phyloP scores from a whole-genome alignment of 2,113 vertebrate species.

The Reinhardtius hippoglossoides region DNA sequence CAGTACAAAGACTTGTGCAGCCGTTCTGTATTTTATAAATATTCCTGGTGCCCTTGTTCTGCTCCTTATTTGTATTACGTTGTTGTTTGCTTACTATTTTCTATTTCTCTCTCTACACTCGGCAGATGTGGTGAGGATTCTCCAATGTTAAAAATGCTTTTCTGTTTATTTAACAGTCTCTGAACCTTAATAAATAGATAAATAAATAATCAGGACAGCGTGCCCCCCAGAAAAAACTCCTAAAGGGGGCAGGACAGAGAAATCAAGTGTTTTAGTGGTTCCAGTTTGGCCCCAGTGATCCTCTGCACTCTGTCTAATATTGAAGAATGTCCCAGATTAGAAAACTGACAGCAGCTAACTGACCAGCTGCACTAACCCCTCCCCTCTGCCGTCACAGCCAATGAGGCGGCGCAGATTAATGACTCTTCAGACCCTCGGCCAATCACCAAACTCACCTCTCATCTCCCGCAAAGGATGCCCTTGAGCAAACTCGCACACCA shows the following conservation, averaged over 20 bases:
- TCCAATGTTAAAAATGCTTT: no score
- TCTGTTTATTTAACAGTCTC: no score
- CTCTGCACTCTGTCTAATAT: conserved; percentile 63
- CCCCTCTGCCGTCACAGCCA: conserved; percentile 73
- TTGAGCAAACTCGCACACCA: conserved; percentile 61
- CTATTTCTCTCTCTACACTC: no score
- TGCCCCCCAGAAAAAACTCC: background rate
- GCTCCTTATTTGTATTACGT: no score
- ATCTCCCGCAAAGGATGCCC: conserved; percentile 63
- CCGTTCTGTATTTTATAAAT: no score
- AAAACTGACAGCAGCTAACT: conserved; percentile 76
- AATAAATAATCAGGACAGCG: background rate
- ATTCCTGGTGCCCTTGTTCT: no score
- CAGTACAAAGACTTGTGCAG: no score
- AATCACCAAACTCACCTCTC: conserved; percentile 53
- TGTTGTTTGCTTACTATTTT: no score
- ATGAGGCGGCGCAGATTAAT: conserved; percentile 72
- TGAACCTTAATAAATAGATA: no score
- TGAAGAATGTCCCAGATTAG: conserved; percentile 79
- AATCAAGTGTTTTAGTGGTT: conserved; percentile 33
- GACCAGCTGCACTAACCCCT: conserved; percentile 73
- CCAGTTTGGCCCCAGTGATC: conserved; percentile 44
- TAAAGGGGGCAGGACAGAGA: conserved; percentile 18
- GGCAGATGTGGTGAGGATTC: no score
- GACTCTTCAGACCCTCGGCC: conserved; percentile 60